Conservation (phyloP, 2,113 vertebrate genomes). For the Hippocampus zosterae region DNA sequence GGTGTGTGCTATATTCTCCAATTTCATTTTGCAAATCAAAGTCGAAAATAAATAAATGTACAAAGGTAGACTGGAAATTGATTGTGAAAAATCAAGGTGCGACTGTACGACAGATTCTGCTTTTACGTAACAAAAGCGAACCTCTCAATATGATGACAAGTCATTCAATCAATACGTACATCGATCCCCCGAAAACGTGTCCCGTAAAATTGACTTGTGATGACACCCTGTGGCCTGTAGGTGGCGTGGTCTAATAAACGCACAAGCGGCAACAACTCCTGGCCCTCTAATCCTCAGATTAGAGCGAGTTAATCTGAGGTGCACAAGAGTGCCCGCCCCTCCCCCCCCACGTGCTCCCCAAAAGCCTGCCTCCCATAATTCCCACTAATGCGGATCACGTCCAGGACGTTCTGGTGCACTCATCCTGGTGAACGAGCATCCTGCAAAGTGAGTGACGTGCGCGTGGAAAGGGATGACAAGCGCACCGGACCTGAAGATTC, state of each 20-base stretch:
- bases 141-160: too few species aligned
- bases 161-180: background rate
- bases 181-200: background rate
- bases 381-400: constrained; percentile 74
- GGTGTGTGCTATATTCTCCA: too few species aligned
- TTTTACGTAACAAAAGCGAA: too few species aligned
- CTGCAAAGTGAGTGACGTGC: background rate
- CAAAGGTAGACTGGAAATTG: too few species aligned
- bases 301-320: constrained; percentile 58
- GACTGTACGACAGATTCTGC: too few species aligned
- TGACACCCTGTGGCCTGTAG: background rate
- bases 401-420: constrained; percentile 43
- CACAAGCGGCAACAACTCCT: constrained; percentile 40
- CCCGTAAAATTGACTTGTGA: background rate
- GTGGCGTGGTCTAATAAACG: background rate
- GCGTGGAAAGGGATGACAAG: background rate
- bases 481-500: constrained; percentile 9
- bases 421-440: constrained; percentile 8
- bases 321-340: background rate
- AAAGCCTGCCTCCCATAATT: constrained; percentile 52
- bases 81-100: too few species aligned
- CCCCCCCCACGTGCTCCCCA: background rate
- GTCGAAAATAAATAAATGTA: too few species aligned
- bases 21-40: too few species aligned
- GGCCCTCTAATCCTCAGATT: constrained; percentile 65